phyloP scores from a whole-genome alignment of 2,888 invertebrate species.

The Hydraecia micacea region DNA sequence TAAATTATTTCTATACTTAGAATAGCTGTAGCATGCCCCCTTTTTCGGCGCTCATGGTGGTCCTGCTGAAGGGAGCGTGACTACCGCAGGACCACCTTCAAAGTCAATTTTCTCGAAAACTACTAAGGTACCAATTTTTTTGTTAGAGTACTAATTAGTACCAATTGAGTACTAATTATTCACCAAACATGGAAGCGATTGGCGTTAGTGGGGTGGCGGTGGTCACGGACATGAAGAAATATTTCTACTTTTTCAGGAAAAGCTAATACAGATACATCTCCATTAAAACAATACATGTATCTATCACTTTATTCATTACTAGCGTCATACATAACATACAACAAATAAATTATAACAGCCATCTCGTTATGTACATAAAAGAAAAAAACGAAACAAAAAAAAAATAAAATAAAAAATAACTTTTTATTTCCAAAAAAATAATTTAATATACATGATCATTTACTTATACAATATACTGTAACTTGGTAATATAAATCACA shows the following conservation, averaged over 20 bases:
- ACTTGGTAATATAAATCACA: conserved; percentile 72
- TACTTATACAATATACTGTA: conserved; percentile 71
- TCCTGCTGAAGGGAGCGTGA: too few species aligned
- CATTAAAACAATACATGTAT: conserved; percentile 57
- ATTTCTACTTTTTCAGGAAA: background rate
- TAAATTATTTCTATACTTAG: too few species aligned
- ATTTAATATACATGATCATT: conserved; percentile 80
- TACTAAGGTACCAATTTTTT: too few species aligned
- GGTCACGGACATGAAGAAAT: too few species aligned
- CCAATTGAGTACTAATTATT: too few species aligned
- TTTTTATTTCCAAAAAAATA: conserved; percentile 77
- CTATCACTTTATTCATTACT: conserved; percentile 68
- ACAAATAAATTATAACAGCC: conserved; percentile 59
- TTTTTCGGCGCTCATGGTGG: too few species aligned
- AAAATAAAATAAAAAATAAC: conserved; percentile 74
- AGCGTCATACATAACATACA: conserved; percentile 65
- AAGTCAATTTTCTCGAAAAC: too few species aligned
- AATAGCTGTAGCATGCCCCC: too few species aligned
- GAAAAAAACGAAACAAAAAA: conserved; percentile 62
- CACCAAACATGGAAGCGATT: too few species aligned
- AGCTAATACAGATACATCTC: conserved; percentile 7
- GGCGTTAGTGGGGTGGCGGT: too few species aligned
- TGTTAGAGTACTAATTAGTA: too few species aligned
- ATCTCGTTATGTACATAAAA: conserved; percentile 63
- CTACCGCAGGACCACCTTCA: too few species aligned